These are phyloP conservation scores for Sphenopsis melanotis DNA, from an alignment of 2,797 vertebrate genomes.

Conservation along the genomic window DNA sequence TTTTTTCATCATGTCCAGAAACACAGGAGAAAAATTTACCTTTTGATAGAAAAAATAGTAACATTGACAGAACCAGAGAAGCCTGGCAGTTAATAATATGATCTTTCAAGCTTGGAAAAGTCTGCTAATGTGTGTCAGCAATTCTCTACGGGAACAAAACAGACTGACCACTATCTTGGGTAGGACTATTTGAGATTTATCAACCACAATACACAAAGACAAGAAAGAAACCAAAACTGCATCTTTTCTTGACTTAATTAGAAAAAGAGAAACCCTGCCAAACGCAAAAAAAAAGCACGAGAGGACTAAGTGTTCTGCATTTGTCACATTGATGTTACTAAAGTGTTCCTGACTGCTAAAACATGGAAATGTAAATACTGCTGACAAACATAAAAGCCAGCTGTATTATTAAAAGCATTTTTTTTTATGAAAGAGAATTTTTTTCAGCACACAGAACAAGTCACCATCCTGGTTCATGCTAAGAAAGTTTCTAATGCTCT, in stretches of 20 bases:
- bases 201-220: background rate
- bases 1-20: background rate
- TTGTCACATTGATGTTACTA: background rate
- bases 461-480: background rate
- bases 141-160: background rate
- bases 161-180: background rate
- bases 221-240: background rate
- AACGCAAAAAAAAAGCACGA: background rate
- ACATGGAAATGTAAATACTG: background rate
- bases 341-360: background rate
- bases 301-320: background rate
- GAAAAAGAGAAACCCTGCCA: background rate
- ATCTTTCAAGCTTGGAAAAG: background rate
- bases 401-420: background rate
- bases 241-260: background rate
- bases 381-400: conserved; percentile 15
- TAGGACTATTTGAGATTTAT: background rate
- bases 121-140: rapidly evolving
- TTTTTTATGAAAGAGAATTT: background rate
- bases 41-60: background rate
- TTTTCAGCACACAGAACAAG: background rate
- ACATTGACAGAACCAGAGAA: background rate
- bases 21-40: background rate
- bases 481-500: background rate
- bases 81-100: background rate